These are phyloP conservation scores for Meleagris gallopavo DNA, from an alignment of 2,113 vertebrate species.

Conservation along the genomic window DNA sequence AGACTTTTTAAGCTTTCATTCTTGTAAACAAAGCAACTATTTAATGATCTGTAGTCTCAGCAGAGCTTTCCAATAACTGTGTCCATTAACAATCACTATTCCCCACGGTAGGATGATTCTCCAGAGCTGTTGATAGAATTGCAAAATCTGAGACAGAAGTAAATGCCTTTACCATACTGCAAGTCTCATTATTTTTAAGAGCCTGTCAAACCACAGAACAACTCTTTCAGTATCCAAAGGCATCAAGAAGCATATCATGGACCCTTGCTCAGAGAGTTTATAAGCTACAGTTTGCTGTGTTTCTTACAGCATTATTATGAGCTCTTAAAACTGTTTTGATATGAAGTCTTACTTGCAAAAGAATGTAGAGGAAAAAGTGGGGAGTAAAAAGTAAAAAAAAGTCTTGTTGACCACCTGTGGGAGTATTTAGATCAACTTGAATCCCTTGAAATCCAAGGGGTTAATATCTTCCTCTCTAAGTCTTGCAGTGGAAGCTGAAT, in stretches of 20 bases:
- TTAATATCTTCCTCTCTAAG: background rate
- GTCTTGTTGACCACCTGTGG: too few species aligned
- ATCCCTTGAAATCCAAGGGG: background rate
- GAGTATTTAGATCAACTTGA: background rate
- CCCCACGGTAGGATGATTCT: background rate
- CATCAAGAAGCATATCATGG: background rate
- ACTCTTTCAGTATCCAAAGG: background rate
- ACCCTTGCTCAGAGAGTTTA: background rate
- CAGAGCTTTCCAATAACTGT: background rate
- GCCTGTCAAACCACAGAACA: background rate
- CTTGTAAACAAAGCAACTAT: background rate
- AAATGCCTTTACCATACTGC: background rate
- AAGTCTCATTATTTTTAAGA: background rate
- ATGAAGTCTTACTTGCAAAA: background rate
- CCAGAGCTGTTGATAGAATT: background rate
- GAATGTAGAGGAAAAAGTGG: background rate
- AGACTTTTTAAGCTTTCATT: background rate
- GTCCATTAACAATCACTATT: background rate
- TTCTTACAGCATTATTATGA: background rate
- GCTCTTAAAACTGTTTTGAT: background rate
- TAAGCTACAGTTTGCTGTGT: background rate
- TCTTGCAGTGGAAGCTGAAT: background rate
- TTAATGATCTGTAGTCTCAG: background rate
- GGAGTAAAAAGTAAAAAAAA: too few species aligned
- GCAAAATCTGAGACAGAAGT: background rate